Base-by-base conservation (phyloP, 2,113 vertebrate species). In the Galbula dea region DNA sequence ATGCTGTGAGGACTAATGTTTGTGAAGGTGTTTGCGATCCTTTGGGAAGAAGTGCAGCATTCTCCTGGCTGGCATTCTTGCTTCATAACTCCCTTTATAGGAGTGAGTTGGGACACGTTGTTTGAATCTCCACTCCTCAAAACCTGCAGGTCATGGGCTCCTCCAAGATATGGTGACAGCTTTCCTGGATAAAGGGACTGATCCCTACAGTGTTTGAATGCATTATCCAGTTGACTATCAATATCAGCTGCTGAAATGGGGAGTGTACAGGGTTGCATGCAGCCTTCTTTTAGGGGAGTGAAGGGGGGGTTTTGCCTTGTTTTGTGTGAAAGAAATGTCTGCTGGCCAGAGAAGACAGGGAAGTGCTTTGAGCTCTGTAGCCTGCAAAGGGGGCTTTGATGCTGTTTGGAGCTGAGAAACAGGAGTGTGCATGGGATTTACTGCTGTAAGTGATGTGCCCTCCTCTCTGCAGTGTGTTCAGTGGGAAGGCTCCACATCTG, bases 381-480 rank as follows among this genome's bases (percentile, higher is more conserved):
- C 46, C 30, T 73, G 63, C 19, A 21, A 49, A 84, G 66, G 24
- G 46, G 36, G 7, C 49, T 94, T 69, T 82, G 71, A 45, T 3
- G 4, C 62, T 52, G 36, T 83, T 94, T 45, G 48, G 48, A 86
- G 77, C 77, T 0, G 2, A 88, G 65, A 52, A 84, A 8, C 36
- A 0, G 0, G 43, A 74, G 76, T 0, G 0, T 71, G 73, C 59
- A 67, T 83, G 78, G 85, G 82, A 75, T 73, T 93, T 80, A 27
- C 34, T 37, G 88, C 87, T 73, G 52, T 65, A 58, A 89, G 74
- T 89, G 91, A 92, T 89, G 74, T 84, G 71, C 71, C 41, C 18
- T 76, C 78, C 72, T 89, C 81, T 78, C 52, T 2, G 2, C 8
- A 7, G 36, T 34, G 22, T 8, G 48, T 69, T 57, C 43, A 30